Base-by-base conservation (phyloP, 2,888 invertebrate species). In the Ophion ventricosus region DNA sequence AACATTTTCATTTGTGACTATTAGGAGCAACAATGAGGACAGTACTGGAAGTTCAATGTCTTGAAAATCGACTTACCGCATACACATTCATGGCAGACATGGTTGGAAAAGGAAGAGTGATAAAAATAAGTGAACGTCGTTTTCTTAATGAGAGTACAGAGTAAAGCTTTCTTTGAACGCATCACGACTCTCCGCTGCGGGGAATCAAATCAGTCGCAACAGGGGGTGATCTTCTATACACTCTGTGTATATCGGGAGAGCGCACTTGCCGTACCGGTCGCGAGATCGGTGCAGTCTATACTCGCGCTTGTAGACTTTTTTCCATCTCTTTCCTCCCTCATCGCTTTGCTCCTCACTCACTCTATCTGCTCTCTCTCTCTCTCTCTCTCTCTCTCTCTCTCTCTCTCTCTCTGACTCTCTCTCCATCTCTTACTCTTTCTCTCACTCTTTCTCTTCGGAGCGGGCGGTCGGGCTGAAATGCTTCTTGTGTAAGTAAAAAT, bases 401-500 rank as follows among this genome's bases (percentile, higher is more conserved):
- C 49, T 78, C 77, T 80, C 54, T 29, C 29, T 64, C 49, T 20
- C 63, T 74, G 20, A 35, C 64, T 66, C 29, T 64, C 57, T 54
- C 20, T 29, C 20, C 20, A n/a, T 87, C 57, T 76, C 64, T 14
- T 56, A 25, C 72, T 61, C 64, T 72, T 70, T 23, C 67, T 77
- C 82, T 63, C 63, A 63, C 43, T 57, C 67, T 64, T 57, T 73
- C 82, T 83, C 70, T 57, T 29, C 82, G 69, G 86, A 88, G 87
- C 89, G 90, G 89, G 88, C 89, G 88, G 88, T 89, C 90, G 88
- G 88, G 91, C 90, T 93, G 93, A 93, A 93, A 93, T 93, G 93
- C 92, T 93, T 93, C 92, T 92, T 93, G 92, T 93, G 93, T 93
- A 93, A 93, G 93, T 93, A 93, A 93, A 93, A 93, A 93, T 93